Conservation (phyloP, 2,797 vertebrate genomes). For the Otus scops region DNA sequence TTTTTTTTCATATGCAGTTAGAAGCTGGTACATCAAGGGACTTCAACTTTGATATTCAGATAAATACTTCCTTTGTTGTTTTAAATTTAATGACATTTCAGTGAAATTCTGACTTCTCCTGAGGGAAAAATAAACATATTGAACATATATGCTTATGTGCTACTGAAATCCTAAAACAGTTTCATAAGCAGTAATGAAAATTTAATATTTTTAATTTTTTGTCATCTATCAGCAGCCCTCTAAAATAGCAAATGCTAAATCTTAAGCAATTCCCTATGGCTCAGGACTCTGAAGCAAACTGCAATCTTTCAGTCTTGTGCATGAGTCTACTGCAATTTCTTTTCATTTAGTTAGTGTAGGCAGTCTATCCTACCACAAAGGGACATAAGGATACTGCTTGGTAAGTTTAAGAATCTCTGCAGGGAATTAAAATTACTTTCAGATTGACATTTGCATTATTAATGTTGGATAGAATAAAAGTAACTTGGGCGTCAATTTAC, state of each 20-base stretch:
- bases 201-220: neutral
- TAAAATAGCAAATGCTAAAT: neutral
- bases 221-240: neutral
- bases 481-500: fast-evolving
- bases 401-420: neutral
- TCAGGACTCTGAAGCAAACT: neutral
- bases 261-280: neutral
- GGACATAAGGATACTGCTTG: neutral
- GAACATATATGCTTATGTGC: neutral
- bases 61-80: neutral
- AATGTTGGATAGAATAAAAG: neutral
- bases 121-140: neutral
- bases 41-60: neutral
- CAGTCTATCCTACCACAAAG: neutral
- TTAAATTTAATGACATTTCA: neutral
- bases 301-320: neutral
- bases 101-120: neutral
- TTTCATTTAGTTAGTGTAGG: neutral
- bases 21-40: neutral
- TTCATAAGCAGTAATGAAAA: neutral
- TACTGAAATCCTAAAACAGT: neutral
- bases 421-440: neutral
- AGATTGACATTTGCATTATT: neutral
- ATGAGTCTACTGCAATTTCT: neutral
- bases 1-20: neutral